These are phyloP conservation scores for Oreamnos americanus DNA, from an alignment of 2,113 vertebrate species.

Conservation along the genomic window DNA sequence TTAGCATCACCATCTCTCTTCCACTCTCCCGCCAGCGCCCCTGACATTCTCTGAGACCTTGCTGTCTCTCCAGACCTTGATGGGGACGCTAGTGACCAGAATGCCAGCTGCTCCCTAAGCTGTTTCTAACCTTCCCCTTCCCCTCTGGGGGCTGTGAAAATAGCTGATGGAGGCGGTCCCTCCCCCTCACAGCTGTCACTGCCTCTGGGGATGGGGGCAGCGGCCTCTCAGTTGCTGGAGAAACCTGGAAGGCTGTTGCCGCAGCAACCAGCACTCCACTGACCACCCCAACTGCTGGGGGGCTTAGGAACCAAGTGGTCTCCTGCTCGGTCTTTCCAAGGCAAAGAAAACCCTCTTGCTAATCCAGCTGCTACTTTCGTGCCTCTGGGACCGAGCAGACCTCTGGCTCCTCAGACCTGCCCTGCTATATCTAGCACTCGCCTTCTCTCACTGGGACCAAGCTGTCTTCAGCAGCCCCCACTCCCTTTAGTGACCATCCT, in stretches of 20 bases:
- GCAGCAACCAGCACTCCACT: slow-evolving; percentile 47
- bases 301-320: slow-evolving; percentile 23
- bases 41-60: background rate
- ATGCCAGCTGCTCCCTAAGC: slow-evolving; percentile 54
- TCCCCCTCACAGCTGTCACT: slow-evolving; percentile 65
- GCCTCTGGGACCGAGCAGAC: background rate
- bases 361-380: background rate
- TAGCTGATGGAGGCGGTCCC: slow-evolving; percentile 32
- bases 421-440: background rate
- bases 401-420: background rate
- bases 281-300: slow-evolving; percentile 61
- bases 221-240: slow-evolving; percentile 54
- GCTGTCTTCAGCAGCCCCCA: background rate
- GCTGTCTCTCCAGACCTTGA: background rate
- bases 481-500: background rate
- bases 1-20: background rate
- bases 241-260: slow-evolving; percentile 65
- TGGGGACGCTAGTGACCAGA: slow-evolving; percentile 29
- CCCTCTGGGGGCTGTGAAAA: slow-evolving; percentile 28
- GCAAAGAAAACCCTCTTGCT: background rate
- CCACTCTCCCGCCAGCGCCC: background rate
- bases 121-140: slow-evolving; percentile 38
- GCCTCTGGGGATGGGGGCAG: slow-evolving; percentile 56
- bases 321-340: background rate
- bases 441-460: background rate